phyloP scores from a whole-genome alignment of 2,888 invertebrate genomes.

The Papilio gigon region DNA sequence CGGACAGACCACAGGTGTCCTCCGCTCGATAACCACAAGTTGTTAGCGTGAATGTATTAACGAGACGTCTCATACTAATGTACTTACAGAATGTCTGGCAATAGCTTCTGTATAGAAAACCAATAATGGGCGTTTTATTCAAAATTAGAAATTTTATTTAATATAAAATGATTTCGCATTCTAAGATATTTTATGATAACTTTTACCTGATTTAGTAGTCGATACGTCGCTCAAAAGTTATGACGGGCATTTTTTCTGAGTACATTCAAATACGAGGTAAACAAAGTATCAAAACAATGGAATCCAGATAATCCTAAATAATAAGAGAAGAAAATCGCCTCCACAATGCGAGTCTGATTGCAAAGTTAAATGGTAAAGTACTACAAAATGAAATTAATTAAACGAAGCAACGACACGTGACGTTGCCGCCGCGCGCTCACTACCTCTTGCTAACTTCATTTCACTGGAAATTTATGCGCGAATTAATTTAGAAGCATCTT shows the following conservation, averaged over 20 bases:
- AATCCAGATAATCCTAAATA: not conserved
- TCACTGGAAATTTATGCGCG: constrained; percentile 4
- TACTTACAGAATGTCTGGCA: no score
- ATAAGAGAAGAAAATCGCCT: not conserved
- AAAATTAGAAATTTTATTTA: no score
- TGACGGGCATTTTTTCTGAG: no score
- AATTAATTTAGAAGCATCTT: not conserved
- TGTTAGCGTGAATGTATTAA: not conserved
- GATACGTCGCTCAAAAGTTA: no score
- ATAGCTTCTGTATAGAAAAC: no score
- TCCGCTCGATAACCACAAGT: not conserved
- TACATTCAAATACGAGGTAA: not conserved
- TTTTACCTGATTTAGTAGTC: no score
- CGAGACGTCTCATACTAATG: not conserved
- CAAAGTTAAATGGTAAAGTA: not conserved
- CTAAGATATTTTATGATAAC: no score
- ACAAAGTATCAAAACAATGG: not conserved
- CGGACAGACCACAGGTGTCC: not conserved
- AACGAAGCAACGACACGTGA: constrained; percentile 25
- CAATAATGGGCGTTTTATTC: no score
- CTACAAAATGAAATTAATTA: constrained; percentile 29
- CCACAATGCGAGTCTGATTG: not conserved
- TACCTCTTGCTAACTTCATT: constrained; percentile 13
- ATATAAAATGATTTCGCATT: no score
- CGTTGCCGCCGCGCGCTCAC: not conserved